A percentile compares a stretch with the other conserved stretches of the same genome.
These are phyloP conservation scores for Anabacerthia variegaticeps DNA, from an alignment of 2,797 vertebrate genomes.

Conservation along the genomic window DNA sequence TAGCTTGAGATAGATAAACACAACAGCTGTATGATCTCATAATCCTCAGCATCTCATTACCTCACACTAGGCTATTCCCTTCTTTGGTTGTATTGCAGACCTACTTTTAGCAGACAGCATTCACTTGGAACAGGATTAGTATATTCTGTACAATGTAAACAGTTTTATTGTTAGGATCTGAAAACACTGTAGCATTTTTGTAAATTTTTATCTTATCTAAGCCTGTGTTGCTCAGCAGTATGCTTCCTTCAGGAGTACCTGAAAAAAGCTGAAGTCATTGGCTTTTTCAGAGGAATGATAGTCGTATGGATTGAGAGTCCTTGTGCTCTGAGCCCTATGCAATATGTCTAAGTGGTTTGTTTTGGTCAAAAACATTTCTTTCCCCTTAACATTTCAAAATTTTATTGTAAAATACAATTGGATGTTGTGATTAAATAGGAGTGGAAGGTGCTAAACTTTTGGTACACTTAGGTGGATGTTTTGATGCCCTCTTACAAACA, in stretches of 20 bases:
- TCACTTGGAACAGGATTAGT: not conserved
- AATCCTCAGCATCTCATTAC: not conserved
- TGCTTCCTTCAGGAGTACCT: not conserved
- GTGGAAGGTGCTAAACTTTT: not conserved
- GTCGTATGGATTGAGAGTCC: not conserved
- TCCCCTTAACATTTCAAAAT: not conserved
- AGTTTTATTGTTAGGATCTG: not conserved
- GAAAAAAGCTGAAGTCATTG: not conserved
- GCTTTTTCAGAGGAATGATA: not conserved
- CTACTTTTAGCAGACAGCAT: not conserved
- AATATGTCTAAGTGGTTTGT: not conserved
- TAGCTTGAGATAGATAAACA: not conserved
- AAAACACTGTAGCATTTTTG: not conserved
- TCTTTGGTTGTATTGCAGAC: not conserved
- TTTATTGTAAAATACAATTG: not conserved
- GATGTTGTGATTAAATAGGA: not conserved
- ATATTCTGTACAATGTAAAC: not conserved
- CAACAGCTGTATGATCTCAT: not conserved
- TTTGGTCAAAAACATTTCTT: not conserved
- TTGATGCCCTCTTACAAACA: not conserved
- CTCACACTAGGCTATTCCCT: not conserved
- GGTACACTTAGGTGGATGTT: fast-evolving
- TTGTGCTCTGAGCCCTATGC: not conserved
- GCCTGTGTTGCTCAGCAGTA: not conserved
- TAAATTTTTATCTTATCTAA: not conserved